phyloP scores from a whole-genome alignment of 2,113 vertebrate genomes.

The Oostethus manadensis region DNA sequence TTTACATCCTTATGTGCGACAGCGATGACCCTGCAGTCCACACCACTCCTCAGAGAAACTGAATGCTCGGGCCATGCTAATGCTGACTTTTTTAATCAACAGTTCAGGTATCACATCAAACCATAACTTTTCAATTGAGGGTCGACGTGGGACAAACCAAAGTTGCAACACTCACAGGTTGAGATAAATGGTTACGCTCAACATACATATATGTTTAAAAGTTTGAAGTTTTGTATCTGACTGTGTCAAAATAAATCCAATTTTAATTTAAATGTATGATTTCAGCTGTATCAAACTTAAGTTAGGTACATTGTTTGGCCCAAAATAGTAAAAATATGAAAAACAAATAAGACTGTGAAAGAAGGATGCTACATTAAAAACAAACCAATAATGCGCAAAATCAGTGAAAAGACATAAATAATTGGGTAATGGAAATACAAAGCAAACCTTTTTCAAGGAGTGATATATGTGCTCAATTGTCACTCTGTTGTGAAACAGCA shows the following conservation, averaged over 20 bases:
- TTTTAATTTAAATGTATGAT: too few species aligned
- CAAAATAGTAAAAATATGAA: too few species aligned
- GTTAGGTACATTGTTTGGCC: too few species aligned
- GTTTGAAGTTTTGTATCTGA: background rate
- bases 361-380: too few species aligned
- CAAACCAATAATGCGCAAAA: too few species aligned
- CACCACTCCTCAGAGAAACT: conserved; percentile 25
- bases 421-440: background rate
- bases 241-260: too few species aligned
- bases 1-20: conserved; percentile 60
- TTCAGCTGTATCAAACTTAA: too few species aligned
- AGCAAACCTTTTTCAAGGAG: background rate
- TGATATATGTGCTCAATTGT: conserved; percentile 8
- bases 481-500: conserved; percentile 42
- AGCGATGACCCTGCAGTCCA: conserved; percentile 35
- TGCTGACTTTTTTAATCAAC: conserved; percentile 30
- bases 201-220: background rate
- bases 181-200: background rate
- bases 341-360: too few species aligned
- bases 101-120: background rate
- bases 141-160: background rate
- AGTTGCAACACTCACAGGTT: background rate
- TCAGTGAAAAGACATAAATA: too few species aligned
- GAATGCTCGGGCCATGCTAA: conserved; percentile 7
- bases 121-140: background rate